phyloP scores from a whole-genome alignment of 2,888 invertebrate genomes.

The Philonicus albiceps region DNA sequence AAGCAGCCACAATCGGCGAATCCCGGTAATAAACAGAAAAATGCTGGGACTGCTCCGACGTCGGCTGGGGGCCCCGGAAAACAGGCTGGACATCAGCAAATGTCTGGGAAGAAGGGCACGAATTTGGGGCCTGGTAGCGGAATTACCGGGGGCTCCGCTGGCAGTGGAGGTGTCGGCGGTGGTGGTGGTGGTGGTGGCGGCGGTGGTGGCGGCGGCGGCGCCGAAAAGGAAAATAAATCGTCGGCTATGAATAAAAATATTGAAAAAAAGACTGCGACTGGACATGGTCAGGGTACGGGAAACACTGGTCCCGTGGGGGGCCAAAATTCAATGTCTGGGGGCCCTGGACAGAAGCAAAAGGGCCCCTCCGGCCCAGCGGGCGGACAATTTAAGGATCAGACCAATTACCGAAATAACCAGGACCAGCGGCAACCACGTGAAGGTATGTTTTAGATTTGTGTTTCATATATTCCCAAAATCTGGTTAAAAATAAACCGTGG shows the following conservation, averaged over 20 bases:
- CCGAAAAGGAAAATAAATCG: slow-evolving; percentile 63
- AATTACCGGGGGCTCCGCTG: not conserved
- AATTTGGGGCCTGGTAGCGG: not conserved
- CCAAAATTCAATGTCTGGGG: not conserved
- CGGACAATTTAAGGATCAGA: slow-evolving; percentile 29
- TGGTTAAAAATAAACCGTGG: too few relatives aligned
- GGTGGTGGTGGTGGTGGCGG: slow-evolving; percentile 44
- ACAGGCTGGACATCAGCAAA: slow-evolving; percentile 42
- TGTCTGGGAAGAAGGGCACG: not conserved
- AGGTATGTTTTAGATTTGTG: slow-evolving; percentile 51
- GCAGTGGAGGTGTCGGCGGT: too few relatives aligned
- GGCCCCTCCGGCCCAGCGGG: not conserved
- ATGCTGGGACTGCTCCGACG: slow-evolving; percentile 43
- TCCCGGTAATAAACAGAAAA: not conserved
- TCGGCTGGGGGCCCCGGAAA: slow-evolving; percentile 46
- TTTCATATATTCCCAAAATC: too few relatives aligned
- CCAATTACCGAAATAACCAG: slow-evolving; percentile 59
- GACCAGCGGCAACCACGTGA: slow-evolving; percentile 57
- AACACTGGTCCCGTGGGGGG: not conserved
- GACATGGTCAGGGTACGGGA: not conserved
- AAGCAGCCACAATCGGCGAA: slow-evolving; percentile 44
- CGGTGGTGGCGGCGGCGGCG: slow-evolving; percentile 39
- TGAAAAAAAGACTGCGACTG: slow-evolving; percentile 50
- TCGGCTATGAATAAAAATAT: slow-evolving; percentile 60
- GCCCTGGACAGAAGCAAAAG: slow-evolving; percentile 27